Percentiles rank a stretch among this genome's conserved stretches.
Conservation (phyloP, 2,888 invertebrate genomes). For the Epinotia bilunana region DNA sequence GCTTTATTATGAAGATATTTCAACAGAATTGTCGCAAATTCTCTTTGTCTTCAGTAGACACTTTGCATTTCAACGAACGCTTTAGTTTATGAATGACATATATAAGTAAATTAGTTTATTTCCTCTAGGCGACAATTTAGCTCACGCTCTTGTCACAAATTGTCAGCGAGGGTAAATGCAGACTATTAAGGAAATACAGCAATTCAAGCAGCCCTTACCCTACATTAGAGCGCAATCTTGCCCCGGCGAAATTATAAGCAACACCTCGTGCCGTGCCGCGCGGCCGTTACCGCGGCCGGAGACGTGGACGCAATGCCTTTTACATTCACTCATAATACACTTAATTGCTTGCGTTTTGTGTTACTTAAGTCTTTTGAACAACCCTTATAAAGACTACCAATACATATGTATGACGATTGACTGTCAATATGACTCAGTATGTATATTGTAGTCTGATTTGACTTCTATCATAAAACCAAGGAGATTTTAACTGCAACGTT, state of each 20-base stretch:
- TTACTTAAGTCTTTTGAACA: background rate
- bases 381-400: background rate
- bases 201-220: slow-evolving; percentile 82
- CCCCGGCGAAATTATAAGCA: slow-evolving; percentile 81
- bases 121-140: slow-evolving; percentile 82
- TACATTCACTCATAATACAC: slow-evolving; percentile 32
- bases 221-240: slow-evolving; percentile 82
- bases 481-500: too few species aligned
- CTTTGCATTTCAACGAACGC: slow-evolving; percentile 68
- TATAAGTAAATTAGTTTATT: slow-evolving; percentile 84
- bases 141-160: slow-evolving; percentile 83
- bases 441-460: too few species aligned
- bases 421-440: too few species aligned
- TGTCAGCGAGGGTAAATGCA: slow-evolving; percentile 82
- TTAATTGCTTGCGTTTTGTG: slow-evolving; percentile 18
- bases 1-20: slow-evolving; percentile 26
- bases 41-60: slow-evolving; percentile 54
- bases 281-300: slow-evolving; percentile 69
- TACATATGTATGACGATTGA: background rate
- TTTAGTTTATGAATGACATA: slow-evolving; percentile 72
- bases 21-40: slow-evolving; percentile 36
- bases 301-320: slow-evolving; percentile 29
- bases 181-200: slow-evolving; percentile 85
- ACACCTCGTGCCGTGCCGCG: slow-evolving; percentile 79
- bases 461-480: background rate